Evolutionary conservation across 2,113 vertebrate genomes (phyloP).

Genomic region (Felis catus): DNA sequence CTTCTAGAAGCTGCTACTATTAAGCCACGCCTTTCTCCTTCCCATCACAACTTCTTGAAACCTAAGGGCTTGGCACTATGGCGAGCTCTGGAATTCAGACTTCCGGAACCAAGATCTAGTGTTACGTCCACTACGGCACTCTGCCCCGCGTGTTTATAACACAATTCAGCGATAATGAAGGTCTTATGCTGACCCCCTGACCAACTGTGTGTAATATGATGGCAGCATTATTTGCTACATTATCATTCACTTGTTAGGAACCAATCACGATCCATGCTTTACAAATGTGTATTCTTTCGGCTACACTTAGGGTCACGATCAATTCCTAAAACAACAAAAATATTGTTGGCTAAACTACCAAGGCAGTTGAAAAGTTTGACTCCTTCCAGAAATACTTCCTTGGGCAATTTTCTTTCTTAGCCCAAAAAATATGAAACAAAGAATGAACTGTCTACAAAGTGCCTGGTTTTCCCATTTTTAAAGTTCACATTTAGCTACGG

Average conservation of each 20-base stretch:
- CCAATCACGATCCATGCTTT: background rate
- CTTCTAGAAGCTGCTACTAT: background rate
- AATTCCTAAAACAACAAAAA: constrained; percentile 34
- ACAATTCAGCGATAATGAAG: background rate
- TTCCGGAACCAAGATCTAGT: background rate
- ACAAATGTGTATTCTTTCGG: background rate
- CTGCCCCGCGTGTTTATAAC: background rate
- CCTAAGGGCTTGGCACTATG: background rate
- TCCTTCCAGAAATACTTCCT: constrained; percentile 66
- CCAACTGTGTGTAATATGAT: background rate
- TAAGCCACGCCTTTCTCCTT: background rate
- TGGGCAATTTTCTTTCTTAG: constrained; percentile 29
- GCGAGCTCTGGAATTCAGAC: background rate
- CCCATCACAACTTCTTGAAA: background rate
- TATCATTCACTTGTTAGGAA: background rate
- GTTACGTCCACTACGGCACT: background rate
- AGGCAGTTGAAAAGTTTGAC: background rate
- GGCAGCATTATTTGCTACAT: background rate
- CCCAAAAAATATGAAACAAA: constrained; percentile 64
- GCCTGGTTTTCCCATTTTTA: constrained; percentile 71
- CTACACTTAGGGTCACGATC: background rate
- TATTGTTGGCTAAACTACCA: constrained; percentile 3
- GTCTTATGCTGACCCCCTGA: background rate
- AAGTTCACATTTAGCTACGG: constrained; percentile 71
- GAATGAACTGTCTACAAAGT: constrained; percentile 67